phyloP scores from a whole-genome alignment of 2,797 vertebrate species.

The Tangara arthus region DNA sequence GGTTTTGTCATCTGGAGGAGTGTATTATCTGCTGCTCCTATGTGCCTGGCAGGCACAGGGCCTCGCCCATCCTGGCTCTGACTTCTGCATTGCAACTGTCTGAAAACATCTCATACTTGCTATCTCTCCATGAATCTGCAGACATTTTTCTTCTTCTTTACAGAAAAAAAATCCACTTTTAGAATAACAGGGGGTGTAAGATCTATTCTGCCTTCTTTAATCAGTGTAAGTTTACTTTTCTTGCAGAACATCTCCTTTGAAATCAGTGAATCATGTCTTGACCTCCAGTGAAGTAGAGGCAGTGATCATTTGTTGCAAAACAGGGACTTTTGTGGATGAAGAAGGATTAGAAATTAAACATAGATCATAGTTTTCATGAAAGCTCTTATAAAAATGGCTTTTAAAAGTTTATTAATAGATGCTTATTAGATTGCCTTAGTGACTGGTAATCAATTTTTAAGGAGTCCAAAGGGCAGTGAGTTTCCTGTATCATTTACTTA shows the following conservation, averaged over 20 bases:
- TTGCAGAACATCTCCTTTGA: not conserved
- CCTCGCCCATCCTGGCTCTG: not conserved
- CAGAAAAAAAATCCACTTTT: not conserved
- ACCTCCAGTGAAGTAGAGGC: not conserved
- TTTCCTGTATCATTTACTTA: not conserved
- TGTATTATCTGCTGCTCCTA: not conserved
- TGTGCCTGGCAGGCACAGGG: not conserved
- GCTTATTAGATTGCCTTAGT: not conserved
- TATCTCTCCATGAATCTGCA: not conserved
- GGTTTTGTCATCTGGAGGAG: constrained; percentile 18
- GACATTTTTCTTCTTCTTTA: not conserved
- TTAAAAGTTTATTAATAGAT: not conserved
- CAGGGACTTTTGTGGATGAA: not conserved
- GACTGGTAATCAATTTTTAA: not conserved
- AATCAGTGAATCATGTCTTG: rapidly evolving
- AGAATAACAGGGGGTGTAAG: not conserved
- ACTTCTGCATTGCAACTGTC: not conserved
- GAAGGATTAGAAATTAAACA: not conserved
- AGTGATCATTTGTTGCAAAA: not conserved
- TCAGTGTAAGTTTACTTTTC: not conserved
- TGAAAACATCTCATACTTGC: not conserved
- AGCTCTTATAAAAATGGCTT: not conserved
- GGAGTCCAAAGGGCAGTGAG: not conserved
- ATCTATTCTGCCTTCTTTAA: not conserved
- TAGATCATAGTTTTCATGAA: not conserved